Base-by-base conservation (phyloP, 2,888 invertebrate species). In the Drosophila monieri region DNA sequence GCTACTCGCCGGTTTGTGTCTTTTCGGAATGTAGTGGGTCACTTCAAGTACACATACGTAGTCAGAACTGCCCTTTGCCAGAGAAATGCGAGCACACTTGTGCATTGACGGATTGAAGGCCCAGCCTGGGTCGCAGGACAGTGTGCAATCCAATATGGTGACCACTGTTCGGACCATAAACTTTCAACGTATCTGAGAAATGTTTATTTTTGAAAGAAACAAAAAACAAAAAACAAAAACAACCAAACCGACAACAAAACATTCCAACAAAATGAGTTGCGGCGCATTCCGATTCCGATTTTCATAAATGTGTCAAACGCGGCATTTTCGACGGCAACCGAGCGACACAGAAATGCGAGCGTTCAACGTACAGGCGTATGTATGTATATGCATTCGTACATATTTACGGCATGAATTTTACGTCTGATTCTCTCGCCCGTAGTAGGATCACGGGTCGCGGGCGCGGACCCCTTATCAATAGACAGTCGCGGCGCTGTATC, bases 251-350 rank as follows among this genome's bases (percentile, higher is more conserved):
- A 52, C 61, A 64, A 71, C 51, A 84, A 77, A 80, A 83, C 81
- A 83, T 83, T 83, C 81, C 81, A 83, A 86, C 84, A 86, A 86
- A 80, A 84, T 83, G 81, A 83, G 85, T 86, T 78, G 85, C 76
- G 66, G 74, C 76, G 74, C 83, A 83, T 86, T 84, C 83, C 80
- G 67, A 83, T 80, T 86, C 85, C 85, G 85, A 85, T 86, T 86
- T 86, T 86, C 86, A 83, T 83, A 86, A 83, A 83, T 86, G 87
- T 83, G 83, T 86, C 85, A 83, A 83, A 83, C 84, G 78, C 87
- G 81, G 74, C 86, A 83, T 83, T 86, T 83, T 84, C 80, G 77
- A 80, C 77, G 70, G 60, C 70, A 44, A 23, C 35, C 52, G 39
- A 52, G 39, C 56, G 32, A 52, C 64, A 47, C 52, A 61, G 51